A percentile compares a stretch with the other conserved stretches of the same genome.
These are phyloP conservation scores for Tethya wilhelma DNA, from an alignment of 37 sponge, comb jelly and placozoan genomes.

Conservation along the genomic window DNA sequence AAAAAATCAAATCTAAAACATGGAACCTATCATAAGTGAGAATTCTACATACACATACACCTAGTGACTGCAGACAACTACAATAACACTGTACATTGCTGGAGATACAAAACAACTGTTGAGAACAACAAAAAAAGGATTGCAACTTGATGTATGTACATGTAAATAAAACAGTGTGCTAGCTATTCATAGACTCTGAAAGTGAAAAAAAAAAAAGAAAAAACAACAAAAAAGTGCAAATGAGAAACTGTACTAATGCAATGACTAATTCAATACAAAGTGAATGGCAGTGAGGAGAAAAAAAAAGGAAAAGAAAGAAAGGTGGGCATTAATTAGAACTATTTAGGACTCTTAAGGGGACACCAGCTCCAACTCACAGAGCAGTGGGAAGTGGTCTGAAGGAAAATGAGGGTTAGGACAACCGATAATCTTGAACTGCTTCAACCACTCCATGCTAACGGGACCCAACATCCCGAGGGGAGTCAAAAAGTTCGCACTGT, in stretches of 20 bases:
- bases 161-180: too few species aligned
- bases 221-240: too few species aligned
- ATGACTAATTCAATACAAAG: background rate
- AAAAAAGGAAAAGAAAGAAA: conserved; percentile 6
- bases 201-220: too few species aligned
- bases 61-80: too few species aligned
- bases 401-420: conserved; percentile 97
- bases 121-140: background rate
- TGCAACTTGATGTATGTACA: background rate
- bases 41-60: too few species aligned
- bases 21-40: too few species aligned
- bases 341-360: background rate
- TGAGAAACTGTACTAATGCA: background rate
- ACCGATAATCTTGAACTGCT: conserved; percentile 82
- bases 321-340: background rate
- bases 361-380: conserved; percentile 87
- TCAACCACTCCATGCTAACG: conserved; percentile 87
- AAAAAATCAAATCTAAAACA: background rate
- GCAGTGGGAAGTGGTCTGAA: conserved; percentile 94
- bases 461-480: conserved; percentile 83
- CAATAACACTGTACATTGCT: too few species aligned
- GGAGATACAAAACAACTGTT: too few species aligned
- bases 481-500: conserved; percentile 69
- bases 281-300: background rate
- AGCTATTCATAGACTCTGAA: too few species aligned